Percentiles rank a stretch among this genome's conserved stretches.
These are phyloP conservation scores for Rhagonycha fulva DNA, from an alignment of 2,888 invertebrate species.

Conservation along the genomic window DNA sequence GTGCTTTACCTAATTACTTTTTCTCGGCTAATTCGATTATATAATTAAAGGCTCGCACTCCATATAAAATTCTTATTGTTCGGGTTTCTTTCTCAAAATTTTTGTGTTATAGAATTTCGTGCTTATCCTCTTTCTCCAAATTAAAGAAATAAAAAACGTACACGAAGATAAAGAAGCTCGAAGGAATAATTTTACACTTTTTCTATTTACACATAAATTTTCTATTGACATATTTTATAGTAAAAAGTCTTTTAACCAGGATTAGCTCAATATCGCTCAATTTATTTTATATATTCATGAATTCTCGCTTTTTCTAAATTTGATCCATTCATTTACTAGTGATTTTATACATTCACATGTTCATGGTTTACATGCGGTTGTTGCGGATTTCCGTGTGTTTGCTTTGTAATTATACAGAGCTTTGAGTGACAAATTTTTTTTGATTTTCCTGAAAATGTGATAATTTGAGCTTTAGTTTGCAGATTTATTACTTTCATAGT, in stretches of 20 bases:
- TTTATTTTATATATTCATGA: conserved; percentile 32
- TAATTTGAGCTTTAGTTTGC: background rate
- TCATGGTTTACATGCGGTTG: conserved; percentile 23
- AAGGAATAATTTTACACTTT: background rate
- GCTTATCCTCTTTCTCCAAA: background rate
- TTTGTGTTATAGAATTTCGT: too few relatives aligned
- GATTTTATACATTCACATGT: conserved; percentile 28
- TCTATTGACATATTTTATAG: conserved; percentile 11
- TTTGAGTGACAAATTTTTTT: background rate
- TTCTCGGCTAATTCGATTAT: background rate
- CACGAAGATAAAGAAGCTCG: too few relatives aligned
- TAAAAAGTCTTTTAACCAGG: conserved; percentile 22
- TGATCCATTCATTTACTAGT: conserved; percentile 19
- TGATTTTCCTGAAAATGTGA: background rate
- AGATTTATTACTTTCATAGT: background rate
- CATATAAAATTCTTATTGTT: background rate
- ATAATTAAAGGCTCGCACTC: background rate
- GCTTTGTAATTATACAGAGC: conserved; percentile 18
- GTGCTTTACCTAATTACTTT: background rate
- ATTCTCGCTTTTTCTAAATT: conserved; percentile 21
- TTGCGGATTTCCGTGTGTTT: conserved; percentile 16
- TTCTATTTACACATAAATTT: background rate
- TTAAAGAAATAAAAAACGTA: background rate
- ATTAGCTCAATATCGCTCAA: conserved; percentile 34
- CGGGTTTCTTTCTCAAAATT: background rate